A percentile compares a stretch with the other conserved stretches of the same genome.
Evolutionary conservation across 1,140 invertebrate genomes (phyloP).

Genomic region (Leptoteleia sp.): DNA sequence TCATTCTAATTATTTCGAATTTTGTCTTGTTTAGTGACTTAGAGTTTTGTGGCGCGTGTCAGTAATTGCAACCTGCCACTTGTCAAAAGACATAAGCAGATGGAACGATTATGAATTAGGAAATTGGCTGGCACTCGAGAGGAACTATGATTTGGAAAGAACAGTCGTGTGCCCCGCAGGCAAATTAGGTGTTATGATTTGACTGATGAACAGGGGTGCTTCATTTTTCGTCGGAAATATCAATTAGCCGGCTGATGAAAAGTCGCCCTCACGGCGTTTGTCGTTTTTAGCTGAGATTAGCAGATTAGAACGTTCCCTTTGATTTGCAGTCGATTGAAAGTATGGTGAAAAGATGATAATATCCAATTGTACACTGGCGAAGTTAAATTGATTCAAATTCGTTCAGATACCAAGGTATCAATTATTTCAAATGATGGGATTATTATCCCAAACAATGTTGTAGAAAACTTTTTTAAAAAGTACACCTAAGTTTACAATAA

Average conservation of each 20-base stretch:
- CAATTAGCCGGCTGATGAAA: constrained; percentile 55
- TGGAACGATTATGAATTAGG: constrained; percentile 53
- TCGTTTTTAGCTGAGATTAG: constrained; percentile 13
- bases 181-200: constrained; percentile 64
- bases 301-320: constrained; percentile 29
- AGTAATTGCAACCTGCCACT: constrained; percentile 53
- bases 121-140: constrained; percentile 41
- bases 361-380: not conserved
- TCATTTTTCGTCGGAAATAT: constrained; percentile 36
- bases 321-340: constrained; percentile 16
- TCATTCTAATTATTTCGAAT: constrained; percentile 21
- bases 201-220: constrained; percentile 34
- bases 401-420: too few relatives aligned
- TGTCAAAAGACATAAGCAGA: constrained; percentile 62
- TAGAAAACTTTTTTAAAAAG: too few relatives aligned
- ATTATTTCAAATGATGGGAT: too few relatives aligned
- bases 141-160: constrained; percentile 52
- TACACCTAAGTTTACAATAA: too few relatives aligned
- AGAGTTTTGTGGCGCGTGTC: constrained; percentile 35
- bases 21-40: constrained; percentile 24
- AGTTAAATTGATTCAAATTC: too few relatives aligned
- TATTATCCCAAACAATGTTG: too few relatives aligned
- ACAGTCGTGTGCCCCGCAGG: constrained; percentile 33
- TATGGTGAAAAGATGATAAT: constrained; percentile 6
- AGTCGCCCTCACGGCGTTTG: constrained; percentile 1